Base-by-base conservation (phyloP, 2,888 invertebrate species). In the Cyclophora albipunctata region DNA sequence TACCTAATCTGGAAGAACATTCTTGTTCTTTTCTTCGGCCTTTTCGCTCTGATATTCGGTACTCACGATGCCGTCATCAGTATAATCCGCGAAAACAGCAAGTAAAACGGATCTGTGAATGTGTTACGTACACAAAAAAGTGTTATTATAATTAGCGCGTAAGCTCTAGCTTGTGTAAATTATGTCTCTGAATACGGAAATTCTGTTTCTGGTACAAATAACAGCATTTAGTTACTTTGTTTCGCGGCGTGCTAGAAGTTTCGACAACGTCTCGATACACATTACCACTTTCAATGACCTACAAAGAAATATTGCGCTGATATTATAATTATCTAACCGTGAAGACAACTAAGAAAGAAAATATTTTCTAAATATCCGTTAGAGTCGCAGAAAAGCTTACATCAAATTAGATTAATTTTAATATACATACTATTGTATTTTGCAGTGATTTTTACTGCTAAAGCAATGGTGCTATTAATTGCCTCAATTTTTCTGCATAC, bases 41-140 rank as follows among this genome's bases (percentile, higher is more conserved):
- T 96, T 0, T 82, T 94, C 58, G 97, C 97, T 0, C 91, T 98
- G 52, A 71, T 94, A 48, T 95, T 96, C 66, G 98, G 98, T 45
- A 86, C 87, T 52, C 83, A 83, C 66, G 79, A 81, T 46, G 87
- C 87, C 4, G 55, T 87, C 20, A 53, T 53, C 40, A 63, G 62
- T 44, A 84, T 85, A 46, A 71, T 81, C 51, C 42, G 53, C 0
- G 62, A 60, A 33, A 71, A 75, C 47, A 63, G 59, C 47, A 49
- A 50, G 33, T 52, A 60, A 49, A 87, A 45, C 34, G 35, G 35
- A 44, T 55, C 45, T 51, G 37, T 34, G 40, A 42, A 40, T 42
- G 6, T 4, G n/a, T 7, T 7, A 42, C 42, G 1, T 20, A 20
- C 20, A 20, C 20, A 20, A 20, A 20, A 20, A 53, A 52, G 63